Conservation (phyloP, 92 coral and sea anemone species). For the Umimayanthus chanpuru region DNA sequence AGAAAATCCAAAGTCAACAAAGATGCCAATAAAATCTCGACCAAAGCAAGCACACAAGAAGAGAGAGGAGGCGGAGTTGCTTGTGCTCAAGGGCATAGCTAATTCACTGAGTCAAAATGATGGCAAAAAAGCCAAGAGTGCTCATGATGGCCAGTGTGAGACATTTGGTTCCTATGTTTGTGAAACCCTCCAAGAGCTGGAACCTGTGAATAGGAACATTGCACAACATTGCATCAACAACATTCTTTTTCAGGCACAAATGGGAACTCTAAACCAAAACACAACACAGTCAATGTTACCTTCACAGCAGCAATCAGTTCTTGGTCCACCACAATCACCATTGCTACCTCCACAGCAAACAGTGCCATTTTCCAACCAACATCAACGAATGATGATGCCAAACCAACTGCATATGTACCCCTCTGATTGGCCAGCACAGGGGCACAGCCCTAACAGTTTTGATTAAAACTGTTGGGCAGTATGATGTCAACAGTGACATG, state of each 20-base stretch:
- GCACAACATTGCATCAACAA: no score
- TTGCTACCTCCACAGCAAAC: constrained; percentile 13
- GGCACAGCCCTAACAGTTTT: neutral
- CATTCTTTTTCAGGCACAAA: no score
- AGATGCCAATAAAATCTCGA: constrained; percentile 35
- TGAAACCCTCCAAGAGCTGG: neutral
- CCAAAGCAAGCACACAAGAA: constrained; percentile 39
- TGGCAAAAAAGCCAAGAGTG: no score
- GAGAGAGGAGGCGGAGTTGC: constrained; percentile 39
- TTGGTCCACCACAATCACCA: constrained; percentile 12
- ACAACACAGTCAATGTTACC: neutral
- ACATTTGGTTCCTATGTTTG: constrained; percentile 36
- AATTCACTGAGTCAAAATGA: neutral
- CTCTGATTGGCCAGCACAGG: neutral
- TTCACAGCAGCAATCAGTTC: constrained; percentile 2
- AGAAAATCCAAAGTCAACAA: no score
- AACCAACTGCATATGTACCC: neutral
- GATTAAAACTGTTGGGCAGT: no score
- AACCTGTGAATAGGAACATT: no score
- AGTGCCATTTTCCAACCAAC: constrained; percentile 6
- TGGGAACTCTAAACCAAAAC: constrained; percentile 33
- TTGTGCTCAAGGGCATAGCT: constrained; percentile 40
- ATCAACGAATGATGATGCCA: constrained; percentile 7
- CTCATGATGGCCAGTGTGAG: constrained; percentile 44
- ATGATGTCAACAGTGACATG: neutral